Base-by-base conservation (phyloP, 2,888 invertebrate species). In the Tenthredo mesomela region DNA sequence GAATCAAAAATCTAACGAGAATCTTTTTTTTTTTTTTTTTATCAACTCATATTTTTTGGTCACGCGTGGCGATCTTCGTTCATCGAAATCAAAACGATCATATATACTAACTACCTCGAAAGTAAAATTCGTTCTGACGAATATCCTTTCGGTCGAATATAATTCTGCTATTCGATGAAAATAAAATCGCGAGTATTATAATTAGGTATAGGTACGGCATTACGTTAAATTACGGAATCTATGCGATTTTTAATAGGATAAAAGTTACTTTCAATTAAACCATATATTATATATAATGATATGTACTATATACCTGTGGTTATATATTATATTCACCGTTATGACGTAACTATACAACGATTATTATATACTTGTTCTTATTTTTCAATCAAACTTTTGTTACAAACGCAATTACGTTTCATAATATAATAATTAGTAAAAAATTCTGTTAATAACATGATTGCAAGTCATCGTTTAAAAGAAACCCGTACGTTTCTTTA, bases 381-480 rank as follows among this genome's bases (percentile, higher is more conserved):
- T 61, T 61, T 47, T 61, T 25, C 25, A 25, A 61, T 25, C 25
- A 12, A 61, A 25, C 25, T 61, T 21, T 61, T 61, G 21, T 61
- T 61, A 9, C 37, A 37, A 29, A 70, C 70, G 4, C 25, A 61
- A 10, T 25, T 21, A 61, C 25, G 33, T 37, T 70, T 37, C 33
- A n/a, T 70, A 15, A 37, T 37, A 70, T 70, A 33, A 33, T 70
- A 37, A 70, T 37, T 70, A 37, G 37, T 70, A 70, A 70, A 70
- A 37, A 37, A 37, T 9, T 15, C 33, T 1, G 29, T 70, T 70
- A 70, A 70, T 70, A 70, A 37, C n/a, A 70, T 15, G 70, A 70
- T 25, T 70, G 70, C 70, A 70, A 70, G 70, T 70, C 70, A 70
- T 70, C 37, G 70, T 18, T 70, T n/a, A n/a, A 37, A 70, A 33